Percentiles rank a stretch among this genome's conserved stretches.
Evolutionary conservation across 2,888 invertebrate species (phyloP).

Genomic region (Megastigmus dorsalis): DNA sequence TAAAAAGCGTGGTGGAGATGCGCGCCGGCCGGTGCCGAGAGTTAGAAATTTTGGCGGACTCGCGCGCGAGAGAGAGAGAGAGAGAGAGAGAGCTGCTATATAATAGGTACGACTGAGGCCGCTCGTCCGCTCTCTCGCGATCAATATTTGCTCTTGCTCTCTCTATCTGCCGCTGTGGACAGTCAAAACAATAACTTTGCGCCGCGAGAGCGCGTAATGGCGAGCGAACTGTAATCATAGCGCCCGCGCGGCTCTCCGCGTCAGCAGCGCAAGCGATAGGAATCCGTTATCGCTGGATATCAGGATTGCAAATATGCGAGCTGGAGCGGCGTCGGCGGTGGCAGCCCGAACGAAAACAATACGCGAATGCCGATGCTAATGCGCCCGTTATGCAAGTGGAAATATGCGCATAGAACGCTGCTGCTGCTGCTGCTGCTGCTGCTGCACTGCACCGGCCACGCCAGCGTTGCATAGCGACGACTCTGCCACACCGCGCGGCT

Average conservation of each 20-base stretch:
- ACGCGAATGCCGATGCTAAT: slow-evolving; percentile 66
- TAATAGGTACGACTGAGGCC: too few species aligned
- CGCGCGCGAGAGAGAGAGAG: too few species aligned
- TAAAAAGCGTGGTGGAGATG: background rate
- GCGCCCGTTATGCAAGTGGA: slow-evolving; percentile 54
- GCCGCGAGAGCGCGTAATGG: slow-evolving; percentile 56
- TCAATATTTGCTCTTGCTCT: slow-evolving; percentile 59
- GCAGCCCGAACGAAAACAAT: slow-evolving; percentile 64
- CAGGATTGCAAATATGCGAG: slow-evolving; percentile 66
- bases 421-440: background rate
- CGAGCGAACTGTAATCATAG: slow-evolving; percentile 58
- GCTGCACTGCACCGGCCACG: background rate
- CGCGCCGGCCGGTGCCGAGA: too few species aligned
- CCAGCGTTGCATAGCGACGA: background rate
- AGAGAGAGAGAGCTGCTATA: background rate
- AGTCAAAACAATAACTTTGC: slow-evolving; percentile 64
- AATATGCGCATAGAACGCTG: slow-evolving; percentile 48
- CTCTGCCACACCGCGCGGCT: background rate
- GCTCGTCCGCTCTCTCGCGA: slow-evolving; percentile 35
- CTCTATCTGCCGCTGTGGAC: slow-evolving; percentile 38
- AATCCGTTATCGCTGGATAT: slow-evolving; percentile 68
- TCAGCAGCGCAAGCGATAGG: slow-evolving; percentile 64
- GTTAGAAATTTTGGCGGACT: too few species aligned
- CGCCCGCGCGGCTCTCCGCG: too few species aligned
- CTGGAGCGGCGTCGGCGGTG: slow-evolving; percentile 39